Base-by-base conservation (phyloP, 2,113 vertebrate genomes). In the Arvicanthis niloticus region DNA sequence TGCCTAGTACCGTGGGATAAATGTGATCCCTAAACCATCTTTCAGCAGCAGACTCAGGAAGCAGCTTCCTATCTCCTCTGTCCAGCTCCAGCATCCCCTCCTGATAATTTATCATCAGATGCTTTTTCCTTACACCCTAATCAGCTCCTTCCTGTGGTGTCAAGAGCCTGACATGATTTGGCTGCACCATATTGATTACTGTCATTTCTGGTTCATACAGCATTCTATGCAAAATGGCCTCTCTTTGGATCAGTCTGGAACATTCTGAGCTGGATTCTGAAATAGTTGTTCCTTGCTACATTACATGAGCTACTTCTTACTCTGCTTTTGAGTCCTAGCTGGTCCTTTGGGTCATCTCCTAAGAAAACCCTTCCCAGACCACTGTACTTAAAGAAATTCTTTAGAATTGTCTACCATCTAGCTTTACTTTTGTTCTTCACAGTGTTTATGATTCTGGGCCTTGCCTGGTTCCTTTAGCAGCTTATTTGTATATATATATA, bases 351-450 rank as follows among this genome's bases (percentile, higher is more conserved):
- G 22, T 65, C 40, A 89, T 29, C 24, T 56, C 21, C 22, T 56
- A 17, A 37, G 78, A 89, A 21, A 92, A n/a, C 8, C n/a, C 70
- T 91, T 91, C 31, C 31, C 4, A 13, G 60, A 26, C 1, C 19
- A 70, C 9, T 26, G 13, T 19, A 67, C 65, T 42, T 48, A 40
- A 53, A 67, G 53, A 91, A 82, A 9, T 5, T 31, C 51, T 17
- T 12, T 5, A 40, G n/a, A 34, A 48, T 37, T 60, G 73, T 68
- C 40, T 60, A 82, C 67, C 12, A 80, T 19, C 7, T 16, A 19
- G 9, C 26, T 31, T 77, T 6, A 16, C 51, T 91, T 91, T 94
- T 82, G 6, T 96, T 48, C 37, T 91, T 89, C 21, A 24, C 4
- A 81, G 34, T 3, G 72, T 37, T 89, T 12, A 26, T 51, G 65